Evolutionary conservation across 2,888 invertebrate genomes (phyloP).

Genomic region (Drosophila neutralis): DNA sequence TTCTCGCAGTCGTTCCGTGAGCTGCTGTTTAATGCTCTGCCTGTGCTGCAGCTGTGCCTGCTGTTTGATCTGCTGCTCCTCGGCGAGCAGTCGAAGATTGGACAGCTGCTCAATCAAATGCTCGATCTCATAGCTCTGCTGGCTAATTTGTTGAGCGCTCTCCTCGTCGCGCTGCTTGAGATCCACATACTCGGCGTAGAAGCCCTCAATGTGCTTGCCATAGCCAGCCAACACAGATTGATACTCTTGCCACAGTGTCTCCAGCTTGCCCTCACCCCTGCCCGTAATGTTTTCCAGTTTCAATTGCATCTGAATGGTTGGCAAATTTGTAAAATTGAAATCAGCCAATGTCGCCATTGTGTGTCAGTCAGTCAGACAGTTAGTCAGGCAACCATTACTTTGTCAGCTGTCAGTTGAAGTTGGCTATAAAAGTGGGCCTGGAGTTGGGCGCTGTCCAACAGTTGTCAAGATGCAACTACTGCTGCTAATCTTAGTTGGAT

Average conservation of each 20-base stretch:
- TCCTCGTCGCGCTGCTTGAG: conserved; percentile 84
- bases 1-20: conserved; percentile 85
- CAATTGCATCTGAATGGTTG: conserved; percentile 80
- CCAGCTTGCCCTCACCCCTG: conserved; percentile 85
- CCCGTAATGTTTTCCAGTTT: conserved; percentile 84
- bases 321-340: conserved; percentile 8
- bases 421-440: conserved; percentile 53
- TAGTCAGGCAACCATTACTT: conserved; percentile 20
- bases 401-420: conserved; percentile 27
- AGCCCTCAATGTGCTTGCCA: conserved; percentile 84
- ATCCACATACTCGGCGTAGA: conserved; percentile 85
- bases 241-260: conserved; percentile 85
- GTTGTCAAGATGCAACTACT: conserved; percentile 44
- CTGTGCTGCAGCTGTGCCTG: conserved; percentile 85
- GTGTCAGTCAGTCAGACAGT: conserved; percentile 54
- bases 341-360: conserved; percentile 40
- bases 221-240: conserved; percentile 84
- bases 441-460: conserved; percentile 1
- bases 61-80: conserved; percentile 85
- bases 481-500: conserved; percentile 35
- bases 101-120: conserved; percentile 81
- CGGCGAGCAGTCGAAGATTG: conserved; percentile 85
- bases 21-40: conserved; percentile 85
- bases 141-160: conserved; percentile 82
- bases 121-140: conserved; percentile 83